phyloP scores from a whole-genome alignment of 2,888 invertebrate species.

The Eupithecia insigniata region DNA sequence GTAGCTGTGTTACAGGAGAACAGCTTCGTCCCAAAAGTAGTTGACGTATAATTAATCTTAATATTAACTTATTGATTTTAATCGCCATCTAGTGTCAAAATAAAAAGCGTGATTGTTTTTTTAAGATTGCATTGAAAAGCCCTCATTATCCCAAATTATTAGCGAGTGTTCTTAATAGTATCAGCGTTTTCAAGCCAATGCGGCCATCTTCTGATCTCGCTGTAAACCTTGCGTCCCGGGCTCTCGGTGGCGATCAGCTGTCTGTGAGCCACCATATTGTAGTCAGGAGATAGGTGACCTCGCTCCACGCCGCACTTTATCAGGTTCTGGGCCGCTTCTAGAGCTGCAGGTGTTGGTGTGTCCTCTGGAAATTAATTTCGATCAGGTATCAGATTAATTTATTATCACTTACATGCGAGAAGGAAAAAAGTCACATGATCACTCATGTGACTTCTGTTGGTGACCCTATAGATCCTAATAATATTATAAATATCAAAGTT shows the following conservation, averaged over 20 bases:
- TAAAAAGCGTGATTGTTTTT: too few relatives aligned
- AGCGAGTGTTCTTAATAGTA: slow-evolving; percentile 50
- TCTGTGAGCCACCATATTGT: slow-evolving; percentile 86
- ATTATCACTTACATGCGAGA: background rate
- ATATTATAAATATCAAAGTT: too few relatives aligned
- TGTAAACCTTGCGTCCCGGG: slow-evolving; percentile 76
- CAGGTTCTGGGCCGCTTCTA: slow-evolving; percentile 82
- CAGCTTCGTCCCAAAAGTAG: too few relatives aligned
- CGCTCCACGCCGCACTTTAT: slow-evolving; percentile 85
- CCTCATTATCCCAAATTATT: background rate
- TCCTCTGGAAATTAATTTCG: slow-evolving; percentile 70
- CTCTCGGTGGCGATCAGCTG: slow-evolving; percentile 73
- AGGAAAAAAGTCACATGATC: too few relatives aligned
- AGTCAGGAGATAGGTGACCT: slow-evolving; percentile 83
- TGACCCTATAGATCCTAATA: too few relatives aligned
- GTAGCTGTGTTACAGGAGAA: too few relatives aligned
- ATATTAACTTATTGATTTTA: too few relatives aligned
- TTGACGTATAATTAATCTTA: too few relatives aligned
- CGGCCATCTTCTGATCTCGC: slow-evolving; percentile 75
- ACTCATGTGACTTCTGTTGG: too few relatives aligned
- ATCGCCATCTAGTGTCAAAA: too few relatives aligned
- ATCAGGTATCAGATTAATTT: background rate
- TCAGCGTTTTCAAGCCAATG: slow-evolving; percentile 69
- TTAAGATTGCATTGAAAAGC: too few relatives aligned
- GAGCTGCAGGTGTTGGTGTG: slow-evolving; percentile 82